Conservation (phyloP, 2,888 invertebrate genomes). For the Tiliacea aurago region DNA sequence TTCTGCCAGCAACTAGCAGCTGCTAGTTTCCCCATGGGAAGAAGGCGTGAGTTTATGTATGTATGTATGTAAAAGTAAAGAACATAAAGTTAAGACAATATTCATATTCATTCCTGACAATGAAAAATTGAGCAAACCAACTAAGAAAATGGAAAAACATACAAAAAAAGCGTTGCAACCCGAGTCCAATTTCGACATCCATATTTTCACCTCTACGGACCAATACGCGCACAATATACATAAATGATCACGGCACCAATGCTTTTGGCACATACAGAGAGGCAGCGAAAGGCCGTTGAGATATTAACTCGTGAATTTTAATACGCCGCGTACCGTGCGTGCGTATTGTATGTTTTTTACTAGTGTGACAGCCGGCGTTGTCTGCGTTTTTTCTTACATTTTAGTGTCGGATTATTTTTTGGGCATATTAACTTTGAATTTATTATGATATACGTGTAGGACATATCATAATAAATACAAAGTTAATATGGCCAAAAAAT, state of each 20-base stretch:
- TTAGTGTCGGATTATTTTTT: conserved; percentile 12
- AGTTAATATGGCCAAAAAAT: no score
- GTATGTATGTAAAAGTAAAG: no score
- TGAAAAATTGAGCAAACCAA: conserved; percentile 11
- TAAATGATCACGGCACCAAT: conserved; percentile 56
- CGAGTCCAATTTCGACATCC: conserved; percentile 26
- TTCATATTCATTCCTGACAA: background rate
- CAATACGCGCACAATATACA: conserved; percentile 43
- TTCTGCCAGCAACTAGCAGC: no score
- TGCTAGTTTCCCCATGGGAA: no score
- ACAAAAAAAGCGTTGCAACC: background rate
- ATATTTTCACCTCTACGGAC: conserved; percentile 30
- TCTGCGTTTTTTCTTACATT: conserved; percentile 26
- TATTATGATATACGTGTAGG: background rate
- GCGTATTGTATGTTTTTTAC: conserved; percentile 51
- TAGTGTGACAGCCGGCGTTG: conserved; percentile 24
- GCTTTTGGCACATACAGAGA: conserved; percentile 50
- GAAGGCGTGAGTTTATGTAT: no score
- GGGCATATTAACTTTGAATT: conserved; percentile 9
- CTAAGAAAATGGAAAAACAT: background rate
- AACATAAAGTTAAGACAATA: no score
- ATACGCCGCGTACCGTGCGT: conserved; percentile 44
- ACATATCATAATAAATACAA: no score
- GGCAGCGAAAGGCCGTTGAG: conserved; percentile 42
- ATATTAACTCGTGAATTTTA: conserved; percentile 66